Percentiles rank a stretch among this genome's conserved stretches.
Conservation (phyloP, 2,797 vertebrate species). For the Miichthys miiuy region DNA sequence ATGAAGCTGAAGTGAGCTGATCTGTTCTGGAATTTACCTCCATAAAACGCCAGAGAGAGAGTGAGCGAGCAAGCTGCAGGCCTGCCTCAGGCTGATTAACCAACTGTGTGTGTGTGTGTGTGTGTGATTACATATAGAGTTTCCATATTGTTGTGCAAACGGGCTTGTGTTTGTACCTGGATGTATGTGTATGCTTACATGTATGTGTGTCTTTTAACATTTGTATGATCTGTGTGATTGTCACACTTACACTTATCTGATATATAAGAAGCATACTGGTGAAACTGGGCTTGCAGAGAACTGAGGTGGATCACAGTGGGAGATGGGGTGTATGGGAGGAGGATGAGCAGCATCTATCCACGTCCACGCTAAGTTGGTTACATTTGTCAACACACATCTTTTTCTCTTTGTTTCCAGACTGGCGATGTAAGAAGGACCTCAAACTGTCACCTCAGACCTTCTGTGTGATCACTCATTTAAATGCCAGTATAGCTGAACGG, state of each 20-base stretch:
- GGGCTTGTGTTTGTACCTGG: not conserved
- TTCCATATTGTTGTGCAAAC: not conserved
- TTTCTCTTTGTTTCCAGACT: too few relatives aligned
- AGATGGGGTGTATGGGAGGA: not conserved
- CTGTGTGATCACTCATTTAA: not conserved
- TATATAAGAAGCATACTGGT: too few relatives aligned
- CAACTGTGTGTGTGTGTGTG: not conserved
- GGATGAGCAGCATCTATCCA: not conserved
- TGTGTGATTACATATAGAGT: not conserved
- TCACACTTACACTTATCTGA: not conserved
- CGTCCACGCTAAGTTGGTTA: too few relatives aligned
- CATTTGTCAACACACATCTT: too few relatives aligned
- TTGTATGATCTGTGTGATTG: not conserved
- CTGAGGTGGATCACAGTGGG: not conserved
- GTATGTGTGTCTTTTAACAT: not conserved
- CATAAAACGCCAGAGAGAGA: not conserved
- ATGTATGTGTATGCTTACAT: not conserved
- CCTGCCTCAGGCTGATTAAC: not conserved
- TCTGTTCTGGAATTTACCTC: not conserved
- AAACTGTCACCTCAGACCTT: not conserved
- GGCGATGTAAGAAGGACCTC: not conserved
- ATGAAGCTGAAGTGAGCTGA: not conserved
- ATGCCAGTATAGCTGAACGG: not conserved
- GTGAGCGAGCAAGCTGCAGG: not conserved
- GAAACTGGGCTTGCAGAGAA: not conserved